Percentiles rank a stretch among this genome's conserved stretches.
Conservation (phyloP, 1,140 invertebrate genomes). For the Drusus annulatus region DNA sequence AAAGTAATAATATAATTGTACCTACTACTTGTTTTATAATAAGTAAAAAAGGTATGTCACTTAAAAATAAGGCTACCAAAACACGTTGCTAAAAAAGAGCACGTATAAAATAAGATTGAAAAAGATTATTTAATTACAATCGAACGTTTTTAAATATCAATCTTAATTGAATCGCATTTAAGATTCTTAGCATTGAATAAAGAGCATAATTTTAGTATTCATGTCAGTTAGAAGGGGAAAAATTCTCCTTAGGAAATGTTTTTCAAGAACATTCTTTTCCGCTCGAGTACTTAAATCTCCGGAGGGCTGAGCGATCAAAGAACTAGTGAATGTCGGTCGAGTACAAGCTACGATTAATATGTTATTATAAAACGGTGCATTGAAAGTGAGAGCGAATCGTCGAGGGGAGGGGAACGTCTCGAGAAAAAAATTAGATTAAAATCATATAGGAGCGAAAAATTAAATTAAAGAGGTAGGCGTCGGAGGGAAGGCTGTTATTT, state of each 20-base stretch:
- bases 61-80: too few relatives aligned
- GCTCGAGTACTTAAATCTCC: conserved; percentile 19
- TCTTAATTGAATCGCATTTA: too few relatives aligned
- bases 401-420: conserved; percentile 42
- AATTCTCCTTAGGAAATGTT: conserved; percentile 49
- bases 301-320: conserved; percentile 42
- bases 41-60: too few relatives aligned
- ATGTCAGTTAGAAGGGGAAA: conserved; percentile 20
- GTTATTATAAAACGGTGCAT: conserved; percentile 57
- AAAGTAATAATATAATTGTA: too few relatives aligned
- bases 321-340: conserved; percentile 55
- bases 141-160: too few relatives aligned
- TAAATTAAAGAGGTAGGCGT: conserved; percentile 57
- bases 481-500: conserved; percentile 55
- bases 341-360: conserved; percentile 57
- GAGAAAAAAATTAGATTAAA: conserved; percentile 59
- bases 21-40: too few relatives aligned
- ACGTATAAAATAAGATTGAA: too few relatives aligned
- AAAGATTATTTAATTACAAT: too few relatives aligned
- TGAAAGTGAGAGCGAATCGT: conserved; percentile 35
- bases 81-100: too few relatives aligned
- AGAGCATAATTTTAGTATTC: too few relatives aligned
- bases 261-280: conserved; percentile 43
- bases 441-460: conserved; percentile 60
- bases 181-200: too few relatives aligned